These are phyloP conservation scores for Drosophila multiciliata DNA, from an alignment of 2,888 invertebrate species.

Conservation along the genomic window DNA sequence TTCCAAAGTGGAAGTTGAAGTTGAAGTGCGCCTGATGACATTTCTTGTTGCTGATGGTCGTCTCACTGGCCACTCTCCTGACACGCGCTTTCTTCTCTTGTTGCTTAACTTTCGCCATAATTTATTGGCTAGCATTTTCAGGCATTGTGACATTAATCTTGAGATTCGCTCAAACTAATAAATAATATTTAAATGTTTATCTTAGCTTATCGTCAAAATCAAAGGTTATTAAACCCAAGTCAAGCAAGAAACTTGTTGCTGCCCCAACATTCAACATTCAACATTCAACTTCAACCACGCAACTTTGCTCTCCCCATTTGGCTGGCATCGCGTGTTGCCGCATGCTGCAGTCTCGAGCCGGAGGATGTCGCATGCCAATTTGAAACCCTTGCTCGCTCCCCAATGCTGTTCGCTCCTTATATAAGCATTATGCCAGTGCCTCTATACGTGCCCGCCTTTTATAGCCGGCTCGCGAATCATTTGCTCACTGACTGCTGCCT, in stretches of 20 bases:
- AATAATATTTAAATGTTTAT: slow-evolving; percentile 72
- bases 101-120: slow-evolving; percentile 72
- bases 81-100: slow-evolving; percentile 13
- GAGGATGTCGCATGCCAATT: slow-evolving; percentile 22
- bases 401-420: slow-evolving; percentile 51
- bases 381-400: slow-evolving; percentile 42
- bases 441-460: slow-evolving; percentile 48
- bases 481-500: slow-evolving; percentile 43
- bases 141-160: slow-evolving; percentile 70
- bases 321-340: slow-evolving; percentile 45
- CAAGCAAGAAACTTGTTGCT: slow-evolving; percentile 16
- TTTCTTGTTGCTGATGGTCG: slow-evolving; percentile 22
- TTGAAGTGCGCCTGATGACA: slow-evolving; percentile 57
- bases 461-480: slow-evolving; percentile 45
- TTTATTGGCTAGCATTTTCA: slow-evolving; percentile 74
- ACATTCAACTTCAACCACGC: slow-evolving; percentile 33
- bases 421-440: slow-evolving; percentile 29
- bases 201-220: slow-evolving; percentile 48
- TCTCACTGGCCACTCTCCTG: not conserved
- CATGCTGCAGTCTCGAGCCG: slow-evolving; percentile 31
- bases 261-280: slow-evolving; percentile 6
- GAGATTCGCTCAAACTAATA: slow-evolving; percentile 35
- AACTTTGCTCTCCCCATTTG: slow-evolving; percentile 39
- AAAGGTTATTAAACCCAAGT: slow-evolving; percentile 49
- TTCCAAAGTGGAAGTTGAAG: slow-evolving; percentile 18